phyloP scores from a whole-genome alignment of 2,113 vertebrate genomes.

The Semnornis frantzii region DNA sequence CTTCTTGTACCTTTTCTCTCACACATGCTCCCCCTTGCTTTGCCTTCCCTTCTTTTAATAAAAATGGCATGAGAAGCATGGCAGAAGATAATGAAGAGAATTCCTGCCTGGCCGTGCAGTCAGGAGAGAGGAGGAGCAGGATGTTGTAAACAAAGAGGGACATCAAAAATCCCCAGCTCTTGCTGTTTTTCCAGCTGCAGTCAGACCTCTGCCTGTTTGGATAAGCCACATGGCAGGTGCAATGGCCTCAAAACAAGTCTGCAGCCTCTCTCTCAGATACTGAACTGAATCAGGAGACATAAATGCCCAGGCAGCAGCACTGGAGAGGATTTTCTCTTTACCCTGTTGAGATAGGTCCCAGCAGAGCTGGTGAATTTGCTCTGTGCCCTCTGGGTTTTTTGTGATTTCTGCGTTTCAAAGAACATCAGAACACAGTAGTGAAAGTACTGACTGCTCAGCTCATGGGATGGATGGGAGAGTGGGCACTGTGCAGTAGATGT shows the following conservation, averaged over 20 bases:
- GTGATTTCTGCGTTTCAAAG: neutral
- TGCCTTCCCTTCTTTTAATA: constrained; percentile 50
- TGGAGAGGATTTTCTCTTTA: neutral
- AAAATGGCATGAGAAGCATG: constrained; percentile 53
- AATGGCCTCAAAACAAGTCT: constrained; percentile 27
- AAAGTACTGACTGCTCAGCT: neutral
- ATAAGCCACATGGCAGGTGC: constrained; percentile 70
- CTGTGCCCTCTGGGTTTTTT: neutral
- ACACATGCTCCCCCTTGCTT: neutral
- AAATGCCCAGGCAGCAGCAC: neutral
- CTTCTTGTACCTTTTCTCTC: neutral
- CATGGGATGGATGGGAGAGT: neutral
- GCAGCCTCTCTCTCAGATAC: neutral
- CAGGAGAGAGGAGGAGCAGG: neutral
- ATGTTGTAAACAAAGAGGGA: constrained; percentile 66
- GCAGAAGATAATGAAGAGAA: constrained; percentile 69
- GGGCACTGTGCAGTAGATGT: neutral
- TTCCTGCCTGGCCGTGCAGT: constrained; percentile 53
- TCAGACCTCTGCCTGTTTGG: constrained; percentile 35
- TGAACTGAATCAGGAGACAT: neutral
- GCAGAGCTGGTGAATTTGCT: neutral
- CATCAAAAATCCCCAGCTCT: constrained; percentile 44
- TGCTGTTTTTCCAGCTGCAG: constrained; percentile 76
- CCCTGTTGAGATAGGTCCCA: neutral
- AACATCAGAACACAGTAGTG: neutral